Evolutionary conservation across 1,140 invertebrate genomes (phyloP), one percentile per base, ranked within the genome.

Genomic region (Cydia pomonella): DNA sequence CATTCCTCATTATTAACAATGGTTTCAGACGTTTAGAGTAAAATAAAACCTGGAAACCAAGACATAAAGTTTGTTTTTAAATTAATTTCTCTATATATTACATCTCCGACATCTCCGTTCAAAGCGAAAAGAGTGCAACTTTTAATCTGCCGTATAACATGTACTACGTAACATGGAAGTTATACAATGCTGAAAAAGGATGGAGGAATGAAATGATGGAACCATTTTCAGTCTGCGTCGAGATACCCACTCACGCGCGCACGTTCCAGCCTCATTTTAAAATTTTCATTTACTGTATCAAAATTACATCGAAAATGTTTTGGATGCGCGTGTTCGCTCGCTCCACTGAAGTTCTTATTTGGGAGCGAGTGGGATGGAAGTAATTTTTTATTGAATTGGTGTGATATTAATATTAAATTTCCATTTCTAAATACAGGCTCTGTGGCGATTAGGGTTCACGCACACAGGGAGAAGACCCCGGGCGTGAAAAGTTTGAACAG

Each of bases 401-500:
- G 2, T 59, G 7, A 23, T 21, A 59, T 59, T 59, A 12, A 2
- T 59, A 12, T 12, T 59, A 9, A 59, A 12, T 59, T 59, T 59
- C 10, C 2, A 2, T 59, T 59, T 59, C 5, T 10, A 12, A 59
- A 59, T 59, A 10, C 18, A 5, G 7, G 53, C 53, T 9, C 18
- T 82, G 76, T 81, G 78, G 76, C 72, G 38, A 53, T 23, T 59
- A 33, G 66, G 59, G 66, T 73, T 69, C 76, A 82, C 85, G 64
- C 85, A 83, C 85, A 86, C 89, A 83, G 41, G 27, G 53, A 64
- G 5, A 2, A 69, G 5, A 21, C 41, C 23, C 72, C 21, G 78
- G 83, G 83, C 87, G 86, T 92, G 90, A 93, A 93, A 92, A 92
- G 91, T 93, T 92, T 89, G 84, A 90, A 85, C 89, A 85, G 89